phyloP scores from a whole-genome alignment of 2,888 invertebrate genomes.

The Eilema caniola region DNA sequence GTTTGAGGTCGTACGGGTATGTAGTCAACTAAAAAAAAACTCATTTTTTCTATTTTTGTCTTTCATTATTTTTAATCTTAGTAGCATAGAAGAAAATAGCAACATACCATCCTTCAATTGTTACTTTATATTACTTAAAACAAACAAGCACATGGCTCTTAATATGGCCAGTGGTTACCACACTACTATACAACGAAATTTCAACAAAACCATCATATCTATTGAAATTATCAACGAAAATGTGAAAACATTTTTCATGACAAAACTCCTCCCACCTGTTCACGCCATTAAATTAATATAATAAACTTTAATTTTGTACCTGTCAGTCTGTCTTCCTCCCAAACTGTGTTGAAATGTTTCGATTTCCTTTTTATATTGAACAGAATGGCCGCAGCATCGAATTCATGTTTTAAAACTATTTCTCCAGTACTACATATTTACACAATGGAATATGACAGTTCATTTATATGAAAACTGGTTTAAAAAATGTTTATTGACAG shows the following conservation, averaged over 20 bases:
- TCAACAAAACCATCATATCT: neutral
- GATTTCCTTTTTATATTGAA: conserved; percentile 70
- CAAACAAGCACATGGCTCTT: too few relatives aligned
- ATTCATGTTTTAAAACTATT: conserved; percentile 57
- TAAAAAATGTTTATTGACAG: neutral
- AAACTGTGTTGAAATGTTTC: conserved; percentile 51
- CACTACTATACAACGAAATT: neutral
- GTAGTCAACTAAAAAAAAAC: too few relatives aligned
- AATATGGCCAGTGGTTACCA: too few relatives aligned
- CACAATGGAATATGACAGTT: conserved; percentile 16
- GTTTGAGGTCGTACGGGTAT: too few relatives aligned
- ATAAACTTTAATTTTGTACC: conserved; percentile 74
- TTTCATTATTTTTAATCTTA: too few relatives aligned
- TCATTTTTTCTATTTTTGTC: too few relatives aligned
- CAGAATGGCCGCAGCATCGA: conserved; percentile 53
- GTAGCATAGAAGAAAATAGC: too few relatives aligned
- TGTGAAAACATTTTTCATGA: neutral
- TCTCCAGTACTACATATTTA: conserved; percentile 27
- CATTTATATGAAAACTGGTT: conserved; percentile 14
- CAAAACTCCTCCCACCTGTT: neutral
- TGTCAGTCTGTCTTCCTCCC: conserved; percentile 69
- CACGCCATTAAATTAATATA: conserved; percentile 50
- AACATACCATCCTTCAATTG: too few relatives aligned
- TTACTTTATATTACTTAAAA: too few relatives aligned
- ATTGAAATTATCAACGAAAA: neutral